Evolutionary conservation across 1,140 invertebrate genomes (phyloP).

Genomic region (Brachystomella parvula): DNA sequence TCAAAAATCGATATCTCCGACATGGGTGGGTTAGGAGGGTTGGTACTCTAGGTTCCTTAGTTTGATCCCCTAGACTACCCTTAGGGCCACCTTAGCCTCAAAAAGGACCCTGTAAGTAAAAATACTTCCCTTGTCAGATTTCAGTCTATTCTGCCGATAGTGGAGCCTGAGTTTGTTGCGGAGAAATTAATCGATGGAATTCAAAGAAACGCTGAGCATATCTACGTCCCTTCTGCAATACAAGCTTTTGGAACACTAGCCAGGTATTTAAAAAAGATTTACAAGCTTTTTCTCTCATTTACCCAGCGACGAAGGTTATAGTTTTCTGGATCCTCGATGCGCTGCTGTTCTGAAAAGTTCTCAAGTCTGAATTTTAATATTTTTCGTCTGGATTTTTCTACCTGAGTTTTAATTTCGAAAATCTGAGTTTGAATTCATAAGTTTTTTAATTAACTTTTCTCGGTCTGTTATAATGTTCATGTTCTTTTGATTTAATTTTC

Average conservation of each 20-base stretch:
- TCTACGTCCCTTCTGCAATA: conserved; percentile 24
- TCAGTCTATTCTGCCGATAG: conserved; percentile 17
- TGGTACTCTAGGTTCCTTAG: too few relatives aligned
- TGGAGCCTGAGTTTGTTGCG: conserved; percentile 22
- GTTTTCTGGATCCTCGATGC: too few relatives aligned
- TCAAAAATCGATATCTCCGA: too few relatives aligned
- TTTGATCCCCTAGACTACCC: too few relatives aligned
- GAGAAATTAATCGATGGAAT: conserved; percentile 28
- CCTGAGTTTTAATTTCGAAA: too few relatives aligned
- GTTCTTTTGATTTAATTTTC: conserved; percentile 13
- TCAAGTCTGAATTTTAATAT: too few relatives aligned
- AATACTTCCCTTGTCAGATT: conserved; percentile 58
- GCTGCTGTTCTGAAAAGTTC: too few relatives aligned
- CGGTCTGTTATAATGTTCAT: neutral
- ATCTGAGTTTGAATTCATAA: neutral
- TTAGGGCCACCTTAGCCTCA: too few relatives aligned
- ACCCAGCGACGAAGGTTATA: too few relatives aligned
- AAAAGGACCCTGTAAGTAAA: conserved; percentile 47
- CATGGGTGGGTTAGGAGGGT: too few relatives aligned
- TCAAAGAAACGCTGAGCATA: conserved; percentile 24
- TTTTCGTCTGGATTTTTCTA: too few relatives aligned
- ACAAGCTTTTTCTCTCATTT: too few relatives aligned
- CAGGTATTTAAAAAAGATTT: conserved; percentile 8
- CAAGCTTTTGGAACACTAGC: conserved; percentile 13
- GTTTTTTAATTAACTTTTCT: neutral